phyloP scores from a whole-genome alignment of 92 coral and sea anemone species.

The Palythoa grandis region DNA sequence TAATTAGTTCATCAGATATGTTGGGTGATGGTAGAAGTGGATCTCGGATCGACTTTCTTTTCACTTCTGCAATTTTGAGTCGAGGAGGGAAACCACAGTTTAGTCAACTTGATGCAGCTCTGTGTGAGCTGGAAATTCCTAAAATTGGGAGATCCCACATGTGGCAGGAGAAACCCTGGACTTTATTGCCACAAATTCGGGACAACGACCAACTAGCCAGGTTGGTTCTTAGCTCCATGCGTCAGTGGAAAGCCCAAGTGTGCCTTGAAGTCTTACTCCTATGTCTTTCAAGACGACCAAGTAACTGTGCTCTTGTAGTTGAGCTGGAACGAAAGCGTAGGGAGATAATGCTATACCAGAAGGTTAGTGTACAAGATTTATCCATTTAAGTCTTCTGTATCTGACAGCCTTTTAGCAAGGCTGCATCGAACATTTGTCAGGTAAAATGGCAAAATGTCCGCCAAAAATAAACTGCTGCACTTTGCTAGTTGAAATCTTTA shows the following conservation, averaged over 20 bases:
- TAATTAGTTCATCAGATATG: slow-evolving; percentile 73
- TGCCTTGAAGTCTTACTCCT: slow-evolving; percentile 75
- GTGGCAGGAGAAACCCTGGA: slow-evolving; percentile 83
- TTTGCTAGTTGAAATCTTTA: too few species aligned
- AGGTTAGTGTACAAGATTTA: slow-evolving; percentile 52
- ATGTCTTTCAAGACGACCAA: slow-evolving; percentile 80
- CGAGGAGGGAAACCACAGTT: slow-evolving; percentile 71
- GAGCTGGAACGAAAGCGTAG: slow-evolving; percentile 74
- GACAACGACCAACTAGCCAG: slow-evolving; percentile 72
- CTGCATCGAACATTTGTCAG: too few species aligned
- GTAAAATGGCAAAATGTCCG: too few species aligned
- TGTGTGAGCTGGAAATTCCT: slow-evolving; percentile 66
- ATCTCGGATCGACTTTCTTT: slow-evolving; percentile 74
- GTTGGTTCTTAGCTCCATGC: slow-evolving; percentile 77
- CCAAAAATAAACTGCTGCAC: too few species aligned
- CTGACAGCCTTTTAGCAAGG: too few species aligned
- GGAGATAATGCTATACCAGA: slow-evolving; percentile 70
- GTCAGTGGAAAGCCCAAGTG: slow-evolving; percentile 76
- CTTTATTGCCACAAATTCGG: slow-evolving; percentile 72
- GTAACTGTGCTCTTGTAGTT: slow-evolving; percentile 60
- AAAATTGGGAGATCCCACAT: slow-evolving; percentile 69
- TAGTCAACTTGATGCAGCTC: slow-evolving; percentile 50
- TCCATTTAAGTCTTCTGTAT: not conserved
- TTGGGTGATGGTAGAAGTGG: slow-evolving; percentile 73
- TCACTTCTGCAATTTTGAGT: slow-evolving; percentile 79